phyloP scores from a whole-genome alignment of 2,113 vertebrate genomes.

The Saguinus imperator region DNA sequence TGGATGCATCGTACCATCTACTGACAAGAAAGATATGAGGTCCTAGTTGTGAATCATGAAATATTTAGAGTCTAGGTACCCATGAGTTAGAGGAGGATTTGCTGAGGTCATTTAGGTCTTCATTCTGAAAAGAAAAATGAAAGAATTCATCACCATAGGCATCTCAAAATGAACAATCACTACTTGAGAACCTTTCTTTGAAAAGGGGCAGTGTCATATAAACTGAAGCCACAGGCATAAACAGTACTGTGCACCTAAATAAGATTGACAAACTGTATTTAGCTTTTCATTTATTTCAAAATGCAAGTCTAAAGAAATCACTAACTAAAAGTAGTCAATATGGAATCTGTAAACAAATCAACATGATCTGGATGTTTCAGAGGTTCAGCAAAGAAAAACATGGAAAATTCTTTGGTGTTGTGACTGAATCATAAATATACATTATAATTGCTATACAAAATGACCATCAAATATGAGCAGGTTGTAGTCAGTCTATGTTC shows the following conservation, averaged over 20 bases:
- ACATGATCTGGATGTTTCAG: constrained; percentile 4
- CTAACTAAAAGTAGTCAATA: constrained; percentile 46
- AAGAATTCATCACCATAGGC: constrained; percentile 55
- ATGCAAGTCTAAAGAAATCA: constrained; percentile 48
- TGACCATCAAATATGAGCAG: background rate
- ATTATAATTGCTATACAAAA: background rate
- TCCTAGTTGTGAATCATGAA: constrained; percentile 89
- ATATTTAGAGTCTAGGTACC: constrained; percentile 86
- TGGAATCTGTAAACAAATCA: constrained; percentile 57
- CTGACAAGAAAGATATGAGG: constrained; percentile 86
- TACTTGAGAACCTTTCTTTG: background rate
- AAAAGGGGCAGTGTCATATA: background rate
- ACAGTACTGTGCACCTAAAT: constrained; percentile 1
- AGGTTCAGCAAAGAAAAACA: constrained; percentile 25
- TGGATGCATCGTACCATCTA: constrained; percentile 89
- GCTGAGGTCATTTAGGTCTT: constrained; percentile 88
- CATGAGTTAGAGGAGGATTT: constrained; percentile 87
- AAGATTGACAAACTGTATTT: constrained; percentile 27
- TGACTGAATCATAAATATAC: background rate
- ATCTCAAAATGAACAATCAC: constrained; percentile 44
- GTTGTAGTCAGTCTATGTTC: too few species aligned
- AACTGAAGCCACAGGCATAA: background rate
- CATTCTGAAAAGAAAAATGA: constrained; percentile 83
- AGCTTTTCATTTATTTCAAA: constrained; percentile 35
- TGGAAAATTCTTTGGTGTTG: background rate